These are phyloP conservation scores for Stegana nigrithorax DNA, from an alignment of 2,888 invertebrate genomes.

Conservation along the genomic window DNA sequence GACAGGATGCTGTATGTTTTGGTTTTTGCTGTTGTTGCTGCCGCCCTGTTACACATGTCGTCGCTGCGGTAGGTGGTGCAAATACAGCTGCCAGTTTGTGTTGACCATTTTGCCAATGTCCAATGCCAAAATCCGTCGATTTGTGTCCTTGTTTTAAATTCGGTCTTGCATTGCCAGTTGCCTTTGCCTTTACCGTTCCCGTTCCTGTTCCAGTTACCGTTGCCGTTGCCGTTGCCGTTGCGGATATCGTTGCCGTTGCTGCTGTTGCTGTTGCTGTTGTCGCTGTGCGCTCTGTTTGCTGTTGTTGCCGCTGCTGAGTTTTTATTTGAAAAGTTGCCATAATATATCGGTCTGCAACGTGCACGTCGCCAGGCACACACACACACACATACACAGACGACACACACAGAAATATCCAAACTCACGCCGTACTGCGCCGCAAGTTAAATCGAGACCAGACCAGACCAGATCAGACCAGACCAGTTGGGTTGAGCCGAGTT, in stretches of 20 bases:
- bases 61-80: conserved; percentile 3
- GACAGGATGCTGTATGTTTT: neutral
- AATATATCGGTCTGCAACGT: conserved; percentile 57
- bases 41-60: neutral
- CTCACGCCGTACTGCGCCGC: conserved; percentile 6
- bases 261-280: conserved; percentile 28
- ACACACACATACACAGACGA: neutral
- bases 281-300: conserved; percentile 16
- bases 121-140: neutral
- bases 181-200: too few relatives aligned
- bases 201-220: conserved; percentile 21
- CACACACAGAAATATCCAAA: too few relatives aligned
- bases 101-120: conserved; percentile 24
- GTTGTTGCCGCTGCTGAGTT: conserved; percentile 44
- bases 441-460: conserved; percentile 11
- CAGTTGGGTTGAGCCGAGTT: neutral
- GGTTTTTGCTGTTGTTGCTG: neutral
- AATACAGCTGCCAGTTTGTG: conserved; percentile 8
- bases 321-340: conserved; percentile 64
- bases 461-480: neutral
- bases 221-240: conserved; percentile 19
- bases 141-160: conserved; percentile 19
- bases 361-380: conserved; percentile 8
- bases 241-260: conserved; percentile 43
- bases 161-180: conserved; percentile 4